Conservation (phyloP, 2,797 vertebrate genomes). For the Coracias cyanogaster region DNA sequence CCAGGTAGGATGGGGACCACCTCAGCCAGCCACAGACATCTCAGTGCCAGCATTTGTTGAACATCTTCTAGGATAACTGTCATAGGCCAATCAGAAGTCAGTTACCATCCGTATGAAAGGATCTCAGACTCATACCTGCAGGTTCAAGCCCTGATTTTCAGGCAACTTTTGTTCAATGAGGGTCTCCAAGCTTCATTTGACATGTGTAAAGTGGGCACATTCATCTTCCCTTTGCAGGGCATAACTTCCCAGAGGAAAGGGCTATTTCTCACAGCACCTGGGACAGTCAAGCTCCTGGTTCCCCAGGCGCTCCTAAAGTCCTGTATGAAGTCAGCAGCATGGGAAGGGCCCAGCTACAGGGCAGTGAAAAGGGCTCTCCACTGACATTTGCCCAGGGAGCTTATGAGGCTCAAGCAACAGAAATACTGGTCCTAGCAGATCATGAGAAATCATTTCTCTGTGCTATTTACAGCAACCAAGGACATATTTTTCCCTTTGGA, state of each 20-base stretch:
- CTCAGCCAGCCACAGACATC: background rate
- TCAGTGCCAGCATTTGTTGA: background rate
- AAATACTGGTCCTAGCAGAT: constrained; percentile 6
- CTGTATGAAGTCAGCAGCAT: background rate
- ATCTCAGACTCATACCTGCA: background rate
- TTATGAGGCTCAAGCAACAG: background rate
- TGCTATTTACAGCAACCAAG: constrained; percentile 69
- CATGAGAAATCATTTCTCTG: constrained; percentile 69
- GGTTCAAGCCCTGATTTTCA: background rate
- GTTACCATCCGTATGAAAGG: background rate
- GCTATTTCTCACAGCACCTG: constrained; percentile 10
- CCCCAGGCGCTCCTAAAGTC: background rate
- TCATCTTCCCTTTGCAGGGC: background rate
- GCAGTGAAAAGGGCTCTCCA: background rate
- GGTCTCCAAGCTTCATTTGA: background rate
- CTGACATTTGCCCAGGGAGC: constrained; percentile 15
- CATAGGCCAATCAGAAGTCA: rapidly evolving
- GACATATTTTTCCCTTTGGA: constrained; percentile 45
- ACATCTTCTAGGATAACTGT: background rate
- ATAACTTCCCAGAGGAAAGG: background rate
- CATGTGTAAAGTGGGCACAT: rapidly evolving
- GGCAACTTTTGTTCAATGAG: rapidly evolving
- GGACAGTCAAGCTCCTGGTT: background rate
- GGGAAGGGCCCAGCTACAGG: background rate
- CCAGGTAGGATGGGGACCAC: background rate